A percentile compares a stretch with the other conserved stretches of the same genome.
These are phyloP conservation scores for Drosophila albomicans DNA, from an alignment of 1,140 invertebrate genomes.

Conservation along the genomic window DNA sequence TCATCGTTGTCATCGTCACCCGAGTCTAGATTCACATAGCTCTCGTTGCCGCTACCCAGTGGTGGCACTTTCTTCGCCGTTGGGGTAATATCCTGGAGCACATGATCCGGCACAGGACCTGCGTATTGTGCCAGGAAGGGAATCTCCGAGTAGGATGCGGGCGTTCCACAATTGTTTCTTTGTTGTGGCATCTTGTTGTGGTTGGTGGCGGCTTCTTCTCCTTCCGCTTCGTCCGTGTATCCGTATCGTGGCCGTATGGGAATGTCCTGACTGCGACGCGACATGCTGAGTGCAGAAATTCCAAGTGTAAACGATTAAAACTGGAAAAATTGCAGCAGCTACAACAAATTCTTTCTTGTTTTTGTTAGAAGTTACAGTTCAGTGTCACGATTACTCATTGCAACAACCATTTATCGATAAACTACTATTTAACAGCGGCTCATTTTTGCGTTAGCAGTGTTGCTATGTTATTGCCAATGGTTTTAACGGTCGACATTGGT, in stretches of 20 bases:
- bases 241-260: constrained; percentile 79
- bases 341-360: constrained; percentile 31
- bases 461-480: not conserved
- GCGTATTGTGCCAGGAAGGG: constrained; percentile 90
- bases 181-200: constrained; percentile 6
- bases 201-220: constrained; percentile 12
- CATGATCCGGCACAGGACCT: constrained; percentile 78
- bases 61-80: constrained; percentile 83
- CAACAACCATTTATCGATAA: constrained; percentile 1
- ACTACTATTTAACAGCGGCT: not conserved
- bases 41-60: constrained; percentile 67
- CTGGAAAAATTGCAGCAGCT: not conserved
- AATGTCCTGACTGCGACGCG: constrained; percentile 75
- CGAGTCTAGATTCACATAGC: constrained; percentile 67
- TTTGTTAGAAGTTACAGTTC: constrained; percentile 21
- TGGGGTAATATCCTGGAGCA: constrained; percentile 79
- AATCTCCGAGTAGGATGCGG: constrained; percentile 94
- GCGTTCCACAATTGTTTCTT: constrained; percentile 42
- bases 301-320: not conserved
- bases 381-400: constrained; percentile 23
- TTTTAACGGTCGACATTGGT: not conserved
- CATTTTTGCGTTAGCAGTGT: not conserved
- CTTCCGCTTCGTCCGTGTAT: constrained; percentile 51
- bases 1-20: constrained; percentile 62
- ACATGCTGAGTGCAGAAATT: constrained; percentile 40